A percentile compares a stretch with the other conserved stretches of the same genome.
phyloP scores from a whole-genome alignment of 2,888 invertebrate species.

The Caenorhabditis macrosperma region DNA sequence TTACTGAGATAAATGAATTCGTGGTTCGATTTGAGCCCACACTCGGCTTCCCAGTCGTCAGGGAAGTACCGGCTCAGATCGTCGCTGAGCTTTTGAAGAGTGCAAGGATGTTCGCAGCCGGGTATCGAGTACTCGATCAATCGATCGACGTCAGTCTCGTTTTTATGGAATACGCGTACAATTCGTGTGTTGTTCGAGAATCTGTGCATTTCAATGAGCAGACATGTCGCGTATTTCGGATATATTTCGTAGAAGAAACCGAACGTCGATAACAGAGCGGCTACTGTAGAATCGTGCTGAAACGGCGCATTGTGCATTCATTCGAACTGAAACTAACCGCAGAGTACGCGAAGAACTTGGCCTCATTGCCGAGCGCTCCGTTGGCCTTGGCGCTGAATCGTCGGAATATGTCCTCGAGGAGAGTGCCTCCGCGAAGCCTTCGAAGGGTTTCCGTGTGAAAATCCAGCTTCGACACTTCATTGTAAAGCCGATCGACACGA shows the following conservation, averaged over 20 bases:
- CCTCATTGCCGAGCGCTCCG: slow-evolving; percentile 61
- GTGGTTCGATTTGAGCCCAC: slow-evolving; percentile 55
- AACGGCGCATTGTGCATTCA: slow-evolving; percentile 20
- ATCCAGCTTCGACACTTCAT: slow-evolving; percentile 66
- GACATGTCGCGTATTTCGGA: slow-evolving; percentile 75
- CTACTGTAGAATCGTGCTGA: slow-evolving; percentile 78
- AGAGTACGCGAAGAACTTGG: slow-evolving; percentile 77
- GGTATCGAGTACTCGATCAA: slow-evolving; percentile 70
- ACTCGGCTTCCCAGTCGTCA: slow-evolving; percentile 68
- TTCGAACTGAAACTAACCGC: slow-evolving; percentile 66
- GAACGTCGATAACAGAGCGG: slow-evolving; percentile 74
- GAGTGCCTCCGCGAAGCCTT: slow-evolving; percentile 74
- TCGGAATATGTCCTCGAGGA: slow-evolving; percentile 73
- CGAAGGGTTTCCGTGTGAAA: slow-evolving; percentile 70
- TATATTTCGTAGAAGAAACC: slow-evolving; percentile 72
- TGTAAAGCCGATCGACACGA: slow-evolving; percentile 69
- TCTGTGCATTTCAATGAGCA: slow-evolving; percentile 76
- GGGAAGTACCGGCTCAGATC: slow-evolving; percentile 57
- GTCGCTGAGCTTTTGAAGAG: slow-evolving; percentile 62
- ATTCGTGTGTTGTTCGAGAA: slow-evolving; percentile 14
- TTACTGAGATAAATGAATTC: slow-evolving; percentile 22
- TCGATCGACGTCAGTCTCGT: slow-evolving; percentile 71
- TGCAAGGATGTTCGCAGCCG: slow-evolving; percentile 71
- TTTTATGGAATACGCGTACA: slow-evolving; percentile 73
- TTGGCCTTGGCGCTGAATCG: slow-evolving; percentile 68